Percentiles rank a stretch among this genome's conserved stretches.
Evolutionary conservation across 2,888 invertebrate species (phyloP).

Genomic region (Poecilus cupreus): DNA sequence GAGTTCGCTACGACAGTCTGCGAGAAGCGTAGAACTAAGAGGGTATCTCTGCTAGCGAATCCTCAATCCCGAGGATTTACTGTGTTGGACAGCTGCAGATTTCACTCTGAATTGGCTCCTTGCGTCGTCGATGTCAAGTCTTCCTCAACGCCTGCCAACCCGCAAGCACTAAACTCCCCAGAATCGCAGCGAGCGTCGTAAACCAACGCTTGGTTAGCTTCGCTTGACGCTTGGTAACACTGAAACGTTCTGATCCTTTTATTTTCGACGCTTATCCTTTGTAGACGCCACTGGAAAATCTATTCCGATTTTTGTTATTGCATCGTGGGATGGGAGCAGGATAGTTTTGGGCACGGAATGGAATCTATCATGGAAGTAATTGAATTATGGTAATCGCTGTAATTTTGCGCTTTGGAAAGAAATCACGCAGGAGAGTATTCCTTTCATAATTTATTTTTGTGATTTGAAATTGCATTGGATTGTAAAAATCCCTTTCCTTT

Average conservation of each 20-base stretch:
- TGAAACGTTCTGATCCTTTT: constrained; percentile 42
- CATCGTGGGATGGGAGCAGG: background rate
- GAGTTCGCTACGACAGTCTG: background rate
- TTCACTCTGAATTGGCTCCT: background rate
- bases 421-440: too few species aligned
- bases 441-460: too few species aligned
- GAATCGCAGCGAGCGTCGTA: constrained; percentile 8
- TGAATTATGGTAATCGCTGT: constrained; percentile 27
- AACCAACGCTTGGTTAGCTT: constrained; percentile 32
- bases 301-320: constrained; percentile 51
- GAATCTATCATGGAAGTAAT: constrained; percentile 28
- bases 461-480: too few species aligned
- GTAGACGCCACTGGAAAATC: constrained; percentile 50
- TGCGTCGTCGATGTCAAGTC: background rate
- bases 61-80: background rate
- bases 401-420: background rate
- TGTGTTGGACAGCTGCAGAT: background rate
- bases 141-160: background rate
- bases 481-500: too few species aligned
- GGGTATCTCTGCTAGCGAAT: background rate
- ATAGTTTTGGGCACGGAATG: background rate
- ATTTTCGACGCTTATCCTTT: constrained; percentile 48
- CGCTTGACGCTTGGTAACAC: constrained; percentile 14
- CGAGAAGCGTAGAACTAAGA: background rate
- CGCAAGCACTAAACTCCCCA: constrained; percentile 17